phyloP scores from a whole-genome alignment of 2,113 vertebrate species.

The Xenopus borealis region DNA sequence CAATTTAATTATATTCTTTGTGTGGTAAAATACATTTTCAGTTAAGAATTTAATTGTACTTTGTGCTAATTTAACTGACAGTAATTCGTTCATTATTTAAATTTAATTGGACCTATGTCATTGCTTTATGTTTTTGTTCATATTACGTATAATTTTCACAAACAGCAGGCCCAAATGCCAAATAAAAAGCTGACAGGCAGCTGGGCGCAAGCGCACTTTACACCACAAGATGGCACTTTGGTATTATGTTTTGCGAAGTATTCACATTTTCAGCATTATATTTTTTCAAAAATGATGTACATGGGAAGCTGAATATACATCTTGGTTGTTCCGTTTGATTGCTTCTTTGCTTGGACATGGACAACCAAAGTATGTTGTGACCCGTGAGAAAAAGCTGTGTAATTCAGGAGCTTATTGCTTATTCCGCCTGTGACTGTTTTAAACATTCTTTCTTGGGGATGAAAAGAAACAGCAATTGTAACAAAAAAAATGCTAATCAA shows the following conservation, averaged over 20 bases:
- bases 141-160: slow-evolving; percentile 43
- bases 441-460: slow-evolving; percentile 8
- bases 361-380: slow-evolving; percentile 26
- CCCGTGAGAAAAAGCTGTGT: slow-evolving; percentile 24
- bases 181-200: not conserved
- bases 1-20: slow-evolving; percentile 47
- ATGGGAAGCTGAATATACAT: not conserved
- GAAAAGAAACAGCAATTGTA: slow-evolving; percentile 28
- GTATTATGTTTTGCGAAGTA: slow-evolving; percentile 1
- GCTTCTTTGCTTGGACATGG: slow-evolving; percentile 39
- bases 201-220: not conserved
- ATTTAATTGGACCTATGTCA: slow-evolving; percentile 40
- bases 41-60: slow-evolving; percentile 46
- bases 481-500: slow-evolving; percentile 34
- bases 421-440: slow-evolving; percentile 17
- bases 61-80: slow-evolving; percentile 39
- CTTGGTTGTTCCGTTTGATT: slow-evolving; percentile 23
- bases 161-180: slow-evolving; percentile 15
- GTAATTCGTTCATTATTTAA: slow-evolving; percentile 46
- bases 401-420: slow-evolving; percentile 30
- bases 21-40: slow-evolving; percentile 41
- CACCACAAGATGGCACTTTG: slow-evolving; percentile 29
- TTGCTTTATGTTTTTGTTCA: slow-evolving; percentile 40
- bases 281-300: not conserved
- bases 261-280: no score